Evolutionary conservation across 1,140 invertebrate genomes (phyloP).

Genomic region (Drosophila jambulina): DNA sequence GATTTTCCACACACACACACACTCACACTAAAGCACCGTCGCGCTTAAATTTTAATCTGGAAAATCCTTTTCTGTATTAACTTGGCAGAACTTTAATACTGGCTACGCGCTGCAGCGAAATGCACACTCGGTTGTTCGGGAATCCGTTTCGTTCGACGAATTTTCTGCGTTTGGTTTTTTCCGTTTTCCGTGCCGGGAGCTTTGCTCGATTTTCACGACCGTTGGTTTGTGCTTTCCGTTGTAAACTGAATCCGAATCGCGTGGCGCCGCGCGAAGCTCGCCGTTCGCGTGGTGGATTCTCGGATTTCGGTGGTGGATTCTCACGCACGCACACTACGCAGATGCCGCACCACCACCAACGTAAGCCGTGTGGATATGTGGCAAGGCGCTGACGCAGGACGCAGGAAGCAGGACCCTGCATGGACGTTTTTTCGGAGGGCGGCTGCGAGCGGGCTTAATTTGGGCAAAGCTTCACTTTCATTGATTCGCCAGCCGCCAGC

Average conservation of each 20-base stretch:
- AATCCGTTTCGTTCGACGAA: constrained; percentile 59
- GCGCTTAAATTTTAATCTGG: constrained; percentile 40
- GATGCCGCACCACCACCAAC: constrained; percentile 14
- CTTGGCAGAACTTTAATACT: constrained; percentile 14
- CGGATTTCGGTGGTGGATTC: constrained; percentile 25
- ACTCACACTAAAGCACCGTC: constrained; percentile 15
- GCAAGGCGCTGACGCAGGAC: constrained; percentile 34
- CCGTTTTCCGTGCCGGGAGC: constrained; percentile 49
- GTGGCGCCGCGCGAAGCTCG: constrained; percentile 66
- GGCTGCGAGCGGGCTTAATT: constrained; percentile 30
- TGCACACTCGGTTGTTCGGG: constrained; percentile 23
- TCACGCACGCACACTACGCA: constrained; percentile 4
- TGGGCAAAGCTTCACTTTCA: constrained; percentile 63
- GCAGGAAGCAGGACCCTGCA: constrained; percentile 40
- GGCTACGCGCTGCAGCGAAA: constrained; percentile 12
- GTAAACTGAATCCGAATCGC: constrained; percentile 66
- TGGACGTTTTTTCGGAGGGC: constrained; percentile 39
- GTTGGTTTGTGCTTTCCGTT: constrained; percentile 80
- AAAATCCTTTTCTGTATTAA: constrained; percentile 24
- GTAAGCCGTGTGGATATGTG: background rate
- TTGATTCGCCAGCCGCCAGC: constrained; percentile 40
- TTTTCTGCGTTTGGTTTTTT: constrained; percentile 41
- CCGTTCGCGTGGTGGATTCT: constrained; percentile 23
- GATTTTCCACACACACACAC: constrained; percentile 60
- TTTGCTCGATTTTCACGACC: constrained; percentile 76